Conservation (phyloP, 2,888 invertebrate genomes). For the Andrena chrysosceles region DNA sequence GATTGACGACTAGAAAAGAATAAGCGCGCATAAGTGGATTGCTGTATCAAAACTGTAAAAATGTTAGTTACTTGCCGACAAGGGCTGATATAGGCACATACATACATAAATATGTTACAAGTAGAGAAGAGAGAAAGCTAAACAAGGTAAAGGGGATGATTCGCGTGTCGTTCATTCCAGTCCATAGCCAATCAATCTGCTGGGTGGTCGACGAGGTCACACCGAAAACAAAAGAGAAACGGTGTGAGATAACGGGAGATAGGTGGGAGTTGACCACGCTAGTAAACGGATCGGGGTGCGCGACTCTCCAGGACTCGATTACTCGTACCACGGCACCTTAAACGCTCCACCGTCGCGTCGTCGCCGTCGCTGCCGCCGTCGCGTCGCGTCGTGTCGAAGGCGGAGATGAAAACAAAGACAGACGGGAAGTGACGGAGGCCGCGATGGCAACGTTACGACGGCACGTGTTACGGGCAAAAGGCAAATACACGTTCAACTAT, state of each 20-base stretch:
- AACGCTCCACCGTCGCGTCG: conserved; percentile 60
- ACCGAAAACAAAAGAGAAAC: conserved; percentile 43
- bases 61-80: background rate
- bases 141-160: background rate
- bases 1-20: no score
- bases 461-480: conserved; percentile 10
- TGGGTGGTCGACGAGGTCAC: conserved; percentile 67
- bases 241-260: conserved; percentile 20
- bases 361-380: conserved; percentile 23
- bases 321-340: conserved; percentile 57
- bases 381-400: conserved; percentile 47
- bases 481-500: background rate
- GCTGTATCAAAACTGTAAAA: background rate
- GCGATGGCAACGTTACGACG: conserved; percentile 4
- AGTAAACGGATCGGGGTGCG: conserved; percentile 58
- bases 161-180: conserved; percentile 67
- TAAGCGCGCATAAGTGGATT: no score
- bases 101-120: background rate
- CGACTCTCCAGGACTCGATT: conserved; percentile 62
- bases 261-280: conserved; percentile 37
- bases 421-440: background rate
- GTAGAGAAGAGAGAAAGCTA: no score
- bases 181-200: conserved; percentile 72
- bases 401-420: background rate
- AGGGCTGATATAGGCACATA: no score